A percentile compares a stretch with the other conserved stretches of the same genome.
Evolutionary conservation across 2,113 vertebrate genomes (phyloP).

Genomic region (Epinephelus moara): DNA sequence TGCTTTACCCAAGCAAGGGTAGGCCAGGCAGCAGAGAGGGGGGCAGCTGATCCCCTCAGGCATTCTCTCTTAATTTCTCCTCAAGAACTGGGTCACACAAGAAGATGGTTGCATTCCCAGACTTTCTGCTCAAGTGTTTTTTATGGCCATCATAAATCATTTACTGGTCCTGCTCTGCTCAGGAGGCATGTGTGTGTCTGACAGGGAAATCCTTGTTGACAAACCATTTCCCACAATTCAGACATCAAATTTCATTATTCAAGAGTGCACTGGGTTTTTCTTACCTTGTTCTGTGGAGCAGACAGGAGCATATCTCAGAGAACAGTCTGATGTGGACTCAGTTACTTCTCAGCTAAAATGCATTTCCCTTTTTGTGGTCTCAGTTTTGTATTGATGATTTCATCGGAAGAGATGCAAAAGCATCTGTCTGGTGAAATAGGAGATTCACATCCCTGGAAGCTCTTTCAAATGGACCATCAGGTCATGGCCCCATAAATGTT

Average conservation of each 20-base stretch:
- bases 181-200: slow-evolving; percentile 54
- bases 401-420: slow-evolving; percentile 40
- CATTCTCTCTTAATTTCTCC: slow-evolving; percentile 49
- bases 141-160: slow-evolving; percentile 70
- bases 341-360: slow-evolving; percentile 30
- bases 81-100: slow-evolving; percentile 64
- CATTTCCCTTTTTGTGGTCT: slow-evolving; percentile 35
- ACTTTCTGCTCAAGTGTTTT: slow-evolving; percentile 60
- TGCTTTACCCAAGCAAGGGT: slow-evolving; percentile 44
- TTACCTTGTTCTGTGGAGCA: slow-evolving; percentile 34
- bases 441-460: slow-evolving; percentile 41
- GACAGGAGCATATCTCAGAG: slow-evolving; percentile 8
- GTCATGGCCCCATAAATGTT: slow-evolving; percentile 60
- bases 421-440: slow-evolving; percentile 46
- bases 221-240: slow-evolving; percentile 63
- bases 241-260: slow-evolving; percentile 68
- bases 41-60: slow-evolving; percentile 59
- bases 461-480: slow-evolving; percentile 63
- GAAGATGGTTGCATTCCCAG: slow-evolving; percentile 58
- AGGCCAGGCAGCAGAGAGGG: slow-evolving; percentile 27
- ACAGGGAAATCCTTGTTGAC: slow-evolving; percentile 75
- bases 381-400: slow-evolving; percentile 31
- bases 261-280: slow-evolving; percentile 29
- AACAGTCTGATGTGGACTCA: slow-evolving; percentile 24
- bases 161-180: slow-evolving; percentile 52